Evolutionary conservation across 2,797 vertebrate genomes (phyloP), one percentile per base, ranked within the genome.

Genomic region (Lacerta agilis): DNA sequence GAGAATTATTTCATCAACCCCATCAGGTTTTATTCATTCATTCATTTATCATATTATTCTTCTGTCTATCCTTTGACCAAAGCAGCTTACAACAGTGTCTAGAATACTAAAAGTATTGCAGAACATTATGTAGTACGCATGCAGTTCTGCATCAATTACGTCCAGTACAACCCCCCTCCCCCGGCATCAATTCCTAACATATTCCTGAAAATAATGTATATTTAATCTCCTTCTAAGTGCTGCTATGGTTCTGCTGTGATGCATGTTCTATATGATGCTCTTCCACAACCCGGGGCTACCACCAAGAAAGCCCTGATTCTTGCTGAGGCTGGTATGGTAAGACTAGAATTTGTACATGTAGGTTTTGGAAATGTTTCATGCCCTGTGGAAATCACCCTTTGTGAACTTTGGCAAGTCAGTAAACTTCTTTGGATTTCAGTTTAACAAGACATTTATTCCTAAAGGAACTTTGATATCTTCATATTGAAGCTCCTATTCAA

Each of bases 401-500:
- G 66, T 67, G 82, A 90, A 89, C 85, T 92, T 78, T 89, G 83
- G 71, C 38, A 76, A 72, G 66, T 45, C 0, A 0, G 7, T 87
- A 58, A 90, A 87, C 67, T 27, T 87, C 49, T 87, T 45, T 25
- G 38, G 79, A 83, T 86, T 85, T 89, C 0, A 1, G 72, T 89
- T 85, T 86, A 85, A 88, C 45, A 67, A 87, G 81, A 78, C 76
- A 79, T 90, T 93, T 91, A 87, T 72, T 78, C 25, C 33, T 33
- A 29, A 41, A 88, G n/a, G 10, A 85, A 66, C 10, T 23, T 69
- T 25, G 9, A 27, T 10, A 69, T 33, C 13, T 58, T 87, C 27
- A 55, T 23, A 64, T 76, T 81, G 27, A 85, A 90, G 45, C 78
- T 78, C 13, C 36, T 43, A 29, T 91, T 27, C 64, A 49, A 45